Conservation (phyloP, 1,140 invertebrate species). For the Coelopa frigida region DNA sequence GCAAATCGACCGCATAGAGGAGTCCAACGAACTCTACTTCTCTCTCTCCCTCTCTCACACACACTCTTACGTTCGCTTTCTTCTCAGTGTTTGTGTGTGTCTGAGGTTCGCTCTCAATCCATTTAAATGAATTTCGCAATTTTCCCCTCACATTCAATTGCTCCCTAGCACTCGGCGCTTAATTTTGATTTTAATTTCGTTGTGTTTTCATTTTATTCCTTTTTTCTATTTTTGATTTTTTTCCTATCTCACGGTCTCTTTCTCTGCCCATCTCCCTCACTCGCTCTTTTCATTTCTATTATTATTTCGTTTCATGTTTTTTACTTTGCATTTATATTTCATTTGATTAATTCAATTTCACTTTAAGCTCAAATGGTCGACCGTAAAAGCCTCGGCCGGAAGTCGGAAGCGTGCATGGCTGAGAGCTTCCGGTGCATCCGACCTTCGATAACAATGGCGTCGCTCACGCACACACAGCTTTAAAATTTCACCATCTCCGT, state of each 20-base stretch:
- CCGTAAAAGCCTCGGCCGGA: too few species aligned
- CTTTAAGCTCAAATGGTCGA: too few species aligned
- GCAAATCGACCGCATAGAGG: too few species aligned
- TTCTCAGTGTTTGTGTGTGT: not conserved
- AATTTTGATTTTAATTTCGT: not conserved
- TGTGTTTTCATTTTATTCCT: not conserved
- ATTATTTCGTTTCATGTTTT: not conserved
- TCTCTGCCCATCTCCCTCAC: not conserved
- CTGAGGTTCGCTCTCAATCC: not conserved
- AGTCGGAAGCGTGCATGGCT: too few species aligned
- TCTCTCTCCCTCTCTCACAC: not conserved
- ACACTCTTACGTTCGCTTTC: not conserved
- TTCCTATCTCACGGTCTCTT: not conserved
- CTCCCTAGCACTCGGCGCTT: not conserved
- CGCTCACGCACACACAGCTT: too few species aligned
- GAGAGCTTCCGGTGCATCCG: too few species aligned
- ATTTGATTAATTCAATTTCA: too few species aligned
- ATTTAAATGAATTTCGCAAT: not conserved
- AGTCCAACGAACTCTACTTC: too few species aligned
- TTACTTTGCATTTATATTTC: not conserved
- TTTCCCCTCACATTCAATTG: not conserved
- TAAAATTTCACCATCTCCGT: too few species aligned
- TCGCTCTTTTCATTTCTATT: not conserved
- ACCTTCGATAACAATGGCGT: too few species aligned
- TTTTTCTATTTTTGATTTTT: not conserved